Evolutionary conservation across 1,140 invertebrate genomes (phyloP), one percentile per base, ranked within the genome.

Genomic region (Periplaneta americana): DNA sequence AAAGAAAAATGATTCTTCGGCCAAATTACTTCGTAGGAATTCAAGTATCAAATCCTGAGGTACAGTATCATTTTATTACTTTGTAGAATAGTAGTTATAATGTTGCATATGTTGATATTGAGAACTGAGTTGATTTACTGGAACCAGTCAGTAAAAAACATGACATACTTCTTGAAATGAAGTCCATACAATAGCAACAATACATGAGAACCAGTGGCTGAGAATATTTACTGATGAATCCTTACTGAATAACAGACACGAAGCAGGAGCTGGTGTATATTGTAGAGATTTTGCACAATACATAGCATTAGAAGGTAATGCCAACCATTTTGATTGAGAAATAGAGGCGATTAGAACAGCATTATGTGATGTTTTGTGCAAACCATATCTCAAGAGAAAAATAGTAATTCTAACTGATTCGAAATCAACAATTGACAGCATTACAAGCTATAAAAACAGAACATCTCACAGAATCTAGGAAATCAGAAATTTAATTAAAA

Each of bases 1-100:
- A 18, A 36, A n/a, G 31, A 4, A 34, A 37, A 28, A 78, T 78
- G 77, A 48, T 37, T 28, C 35, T 37, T 28, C 32, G 77, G 28
- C 35, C 77, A 78, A 78, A 78, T 32, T 78, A 78, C 28, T 78
- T 78, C 36, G 77, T 78, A 28, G 77, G 77, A 34, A 78, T 78
- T 48, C 77, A 78, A 37, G 77, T 78, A 0, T 78, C 77, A 48
- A 78, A 78, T 48, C 77, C 77, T 31, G 77, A 78, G 77, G 77
- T 78, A 78, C 28, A 32, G 34, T 48, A 37, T 36, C n/a, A 35
- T 32, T 8, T 3, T 37, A n/a, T 6, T 34, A 31, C 13, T 77
- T 77, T 66, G 57, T 66, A 17, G 57, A n/a, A n/a, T n/a, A n/a
- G n/a, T 8, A 66, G 22, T 66, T 4, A 28, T 17, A 66, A n/a